Conservation (phyloP, 2,888 invertebrate species). For the Cephus runcator region DNA sequence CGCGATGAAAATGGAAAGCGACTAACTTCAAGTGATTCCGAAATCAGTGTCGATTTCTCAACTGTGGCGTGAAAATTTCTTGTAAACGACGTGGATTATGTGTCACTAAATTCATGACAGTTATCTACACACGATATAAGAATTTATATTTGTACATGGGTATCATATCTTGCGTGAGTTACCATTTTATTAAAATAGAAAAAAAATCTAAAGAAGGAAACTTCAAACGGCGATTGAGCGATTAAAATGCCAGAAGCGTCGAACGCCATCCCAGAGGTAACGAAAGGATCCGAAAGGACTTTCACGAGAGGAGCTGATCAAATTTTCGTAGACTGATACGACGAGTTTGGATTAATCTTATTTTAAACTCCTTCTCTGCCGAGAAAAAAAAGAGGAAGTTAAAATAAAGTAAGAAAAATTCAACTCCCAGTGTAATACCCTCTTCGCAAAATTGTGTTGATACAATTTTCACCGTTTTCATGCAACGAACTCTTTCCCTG, state of each 20-base stretch:
- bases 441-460: neutral
- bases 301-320: neutral
- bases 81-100: neutral
- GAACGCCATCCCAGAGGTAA: neutral
- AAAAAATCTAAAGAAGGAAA: neutral
- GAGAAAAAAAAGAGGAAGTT: neutral
- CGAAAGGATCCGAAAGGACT: neutral
- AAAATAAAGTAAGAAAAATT: neutral
- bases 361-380: neutral
- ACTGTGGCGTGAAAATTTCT: neutral
- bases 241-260: neutral
- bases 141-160: neutral
- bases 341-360: neutral
- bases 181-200: neutral
- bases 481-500: conserved; percentile 23
- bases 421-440: neutral
- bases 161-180: neutral
- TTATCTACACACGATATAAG: neutral
- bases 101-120: neutral
- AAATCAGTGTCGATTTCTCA: neutral
- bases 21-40: conserved; percentile 12
- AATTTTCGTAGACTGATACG: neutral
- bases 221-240: neutral
- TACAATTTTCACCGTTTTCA: neutral
- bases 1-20: conserved; percentile 45